These are phyloP conservation scores for Atlantisia rogersi DNA, from an alignment of 2,113 vertebrate genomes.

Conservation along the genomic window DNA sequence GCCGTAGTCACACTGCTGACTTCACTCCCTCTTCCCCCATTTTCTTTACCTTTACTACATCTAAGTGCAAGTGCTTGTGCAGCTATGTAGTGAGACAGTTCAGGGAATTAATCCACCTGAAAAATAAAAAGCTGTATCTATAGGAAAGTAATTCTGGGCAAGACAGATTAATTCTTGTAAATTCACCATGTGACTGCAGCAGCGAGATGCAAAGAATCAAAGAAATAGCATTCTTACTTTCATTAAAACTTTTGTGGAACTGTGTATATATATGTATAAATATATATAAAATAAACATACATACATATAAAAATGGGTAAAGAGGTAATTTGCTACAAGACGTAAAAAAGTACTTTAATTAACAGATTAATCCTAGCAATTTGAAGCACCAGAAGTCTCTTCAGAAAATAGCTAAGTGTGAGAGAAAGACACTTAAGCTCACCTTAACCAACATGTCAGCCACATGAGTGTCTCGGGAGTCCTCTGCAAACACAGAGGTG, in stretches of 20 bases:
- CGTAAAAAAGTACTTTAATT: neutral
- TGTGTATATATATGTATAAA: neutral
- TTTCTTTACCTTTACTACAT: neutral
- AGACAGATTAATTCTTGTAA: neutral
- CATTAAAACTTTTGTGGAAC: neutral
- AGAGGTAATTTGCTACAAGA: neutral
- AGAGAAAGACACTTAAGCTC: neutral
- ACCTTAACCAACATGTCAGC: slow-evolving; percentile 97
- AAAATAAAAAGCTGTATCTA: neutral
- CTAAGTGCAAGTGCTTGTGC: neutral
- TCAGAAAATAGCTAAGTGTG: neutral
- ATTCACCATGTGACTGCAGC: fast-evolving
- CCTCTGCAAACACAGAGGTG: slow-evolving; percentile 82
- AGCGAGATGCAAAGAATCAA: neutral
- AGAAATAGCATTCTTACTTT: neutral
- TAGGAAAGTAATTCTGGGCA: neutral
- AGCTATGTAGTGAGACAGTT: neutral
- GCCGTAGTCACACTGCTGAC: neutral
- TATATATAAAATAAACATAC: neutral
- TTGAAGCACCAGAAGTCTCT: neutral
- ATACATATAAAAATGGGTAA: neutral
- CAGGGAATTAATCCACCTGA: neutral
- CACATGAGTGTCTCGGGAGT: slow-evolving; percentile 87
- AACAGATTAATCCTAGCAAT: neutral
- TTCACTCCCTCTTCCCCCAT: neutral